A percentile compares a stretch with the other conserved stretches of the same genome.
Conservation (phyloP, 2,113 vertebrate genomes). For the Pluvianellus socialis region DNA sequence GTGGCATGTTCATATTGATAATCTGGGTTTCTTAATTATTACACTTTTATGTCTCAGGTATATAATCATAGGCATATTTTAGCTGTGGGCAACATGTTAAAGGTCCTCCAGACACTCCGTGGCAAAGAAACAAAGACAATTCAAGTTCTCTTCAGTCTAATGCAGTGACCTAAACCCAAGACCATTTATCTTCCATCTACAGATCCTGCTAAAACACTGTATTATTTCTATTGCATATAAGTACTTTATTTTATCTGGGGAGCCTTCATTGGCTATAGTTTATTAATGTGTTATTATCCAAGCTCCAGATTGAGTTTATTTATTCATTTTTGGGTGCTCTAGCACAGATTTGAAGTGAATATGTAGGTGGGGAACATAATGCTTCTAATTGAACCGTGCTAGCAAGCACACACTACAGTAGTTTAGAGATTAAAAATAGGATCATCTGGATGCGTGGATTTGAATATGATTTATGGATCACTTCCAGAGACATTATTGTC, state of each 20-base stretch:
- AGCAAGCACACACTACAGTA: slow-evolving; percentile 42
- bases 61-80: neutral
- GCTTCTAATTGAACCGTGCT: slow-evolving; percentile 42
- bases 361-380: slow-evolving; percentile 58
- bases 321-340: neutral
- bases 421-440: slow-evolving; percentile 71
- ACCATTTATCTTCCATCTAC: neutral
- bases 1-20: neutral
- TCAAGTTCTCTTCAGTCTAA: neutral
- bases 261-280: neutral
- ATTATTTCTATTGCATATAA: neutral
- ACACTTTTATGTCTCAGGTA: neutral
- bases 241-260: neutral
- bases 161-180: neutral
- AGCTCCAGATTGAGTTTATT: neutral
- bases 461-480: slow-evolving; percentile 76
- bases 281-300: slow-evolving; percentile 6
- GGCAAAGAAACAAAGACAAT: neutral
- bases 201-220: neutral
- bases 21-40: neutral
- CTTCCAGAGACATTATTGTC: slow-evolving; percentile 66
- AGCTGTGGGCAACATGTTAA: neutral
- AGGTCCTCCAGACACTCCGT: neutral
- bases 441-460: slow-evolving; percentile 64
- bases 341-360: slow-evolving; percentile 55